Percentiles rank a stretch among this genome's conserved stretches.
These are phyloP conservation scores for Polyploca ridens DNA, from an alignment of 2,888 invertebrate genomes.

Conservation along the genomic window DNA sequence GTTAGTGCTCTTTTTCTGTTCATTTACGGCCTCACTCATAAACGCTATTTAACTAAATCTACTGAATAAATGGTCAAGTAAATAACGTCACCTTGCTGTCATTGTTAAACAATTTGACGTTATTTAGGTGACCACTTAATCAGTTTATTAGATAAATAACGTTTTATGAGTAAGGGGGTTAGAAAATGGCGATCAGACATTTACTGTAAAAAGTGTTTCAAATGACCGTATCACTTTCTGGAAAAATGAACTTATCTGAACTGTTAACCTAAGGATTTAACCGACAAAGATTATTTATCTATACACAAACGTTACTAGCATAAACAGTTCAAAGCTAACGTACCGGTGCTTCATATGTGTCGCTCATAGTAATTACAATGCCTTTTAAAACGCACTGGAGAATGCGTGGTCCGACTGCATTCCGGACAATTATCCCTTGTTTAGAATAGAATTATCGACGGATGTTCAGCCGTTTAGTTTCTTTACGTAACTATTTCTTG, in stretches of 20 bases:
- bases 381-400: constrained; percentile 38
- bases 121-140: no score
- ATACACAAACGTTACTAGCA: background rate
- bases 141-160: no score
- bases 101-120: no score
- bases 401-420: constrained; percentile 49
- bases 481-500: background rate
- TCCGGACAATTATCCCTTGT: constrained; percentile 50
- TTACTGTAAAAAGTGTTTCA: no score
- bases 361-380: constrained; percentile 54
- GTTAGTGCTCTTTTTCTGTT: background rate
- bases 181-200: no score
- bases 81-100: no score
- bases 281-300: background rate
- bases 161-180: no score
- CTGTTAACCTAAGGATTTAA: background rate
- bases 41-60: no score
- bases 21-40: background rate
- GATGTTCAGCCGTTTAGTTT: constrained; percentile 12
- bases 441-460: constrained; percentile 34
- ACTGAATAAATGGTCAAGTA: no score
- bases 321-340: constrained; percentile 24
- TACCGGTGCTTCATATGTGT: constrained; percentile 43
- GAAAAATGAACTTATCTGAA: no score
- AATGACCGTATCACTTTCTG: no score